phyloP scores from a whole-genome alignment of 2,797 vertebrate species.

The Pseudotriccus pelzelni region DNA sequence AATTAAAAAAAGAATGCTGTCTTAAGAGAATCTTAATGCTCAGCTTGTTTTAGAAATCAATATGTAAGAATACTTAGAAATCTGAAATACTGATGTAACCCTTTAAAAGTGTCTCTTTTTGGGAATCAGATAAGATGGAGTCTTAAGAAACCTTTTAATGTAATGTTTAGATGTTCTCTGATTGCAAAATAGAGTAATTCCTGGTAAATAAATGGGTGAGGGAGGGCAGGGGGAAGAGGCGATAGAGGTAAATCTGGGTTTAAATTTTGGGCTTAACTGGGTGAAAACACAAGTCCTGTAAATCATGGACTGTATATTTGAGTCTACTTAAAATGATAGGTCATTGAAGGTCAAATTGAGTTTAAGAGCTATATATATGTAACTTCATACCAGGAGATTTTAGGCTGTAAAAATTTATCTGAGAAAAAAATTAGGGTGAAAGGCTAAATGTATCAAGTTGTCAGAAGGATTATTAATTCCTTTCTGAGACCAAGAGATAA shows the following conservation, averaged over 20 bases:
- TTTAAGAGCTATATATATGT: background rate
- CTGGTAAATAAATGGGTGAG: background rate
- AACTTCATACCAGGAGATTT: background rate
- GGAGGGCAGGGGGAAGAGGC: background rate
- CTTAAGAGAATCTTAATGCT: background rate
- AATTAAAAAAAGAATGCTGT: background rate
- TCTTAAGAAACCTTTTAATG: background rate
- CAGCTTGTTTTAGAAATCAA: background rate
- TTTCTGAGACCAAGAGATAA: conserved; percentile 40
- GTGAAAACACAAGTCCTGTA: background rate
- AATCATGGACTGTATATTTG: background rate
- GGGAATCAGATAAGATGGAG: background rate
- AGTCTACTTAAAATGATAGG: background rate
- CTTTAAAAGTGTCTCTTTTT: background rate
- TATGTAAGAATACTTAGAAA: background rate
- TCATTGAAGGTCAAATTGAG: background rate
- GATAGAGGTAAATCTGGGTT: background rate
- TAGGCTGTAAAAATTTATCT: background rate
- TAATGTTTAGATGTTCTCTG: background rate
- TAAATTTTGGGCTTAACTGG: background rate
- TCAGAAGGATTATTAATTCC: conserved; percentile 18
- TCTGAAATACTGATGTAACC: background rate
- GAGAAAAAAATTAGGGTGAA: conserved; percentile 4
- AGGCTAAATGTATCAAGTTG: background rate
- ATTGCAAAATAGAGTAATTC: background rate